phyloP scores from a whole-genome alignment of 2,113 vertebrate species.

The Antennarius striatus region DNA sequence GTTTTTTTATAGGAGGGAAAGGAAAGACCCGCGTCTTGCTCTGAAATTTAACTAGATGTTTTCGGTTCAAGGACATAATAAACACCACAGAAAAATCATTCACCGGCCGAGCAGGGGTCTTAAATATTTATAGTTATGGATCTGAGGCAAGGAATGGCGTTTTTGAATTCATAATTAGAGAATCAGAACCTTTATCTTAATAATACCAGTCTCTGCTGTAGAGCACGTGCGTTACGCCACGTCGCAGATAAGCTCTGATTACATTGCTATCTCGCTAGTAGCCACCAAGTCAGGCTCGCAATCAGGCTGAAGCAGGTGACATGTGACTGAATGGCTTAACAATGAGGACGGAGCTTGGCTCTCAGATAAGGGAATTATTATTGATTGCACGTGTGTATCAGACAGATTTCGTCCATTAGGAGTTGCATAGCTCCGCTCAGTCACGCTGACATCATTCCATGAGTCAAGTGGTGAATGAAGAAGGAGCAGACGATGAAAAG shows the following conservation, averaged over 20 bases:
- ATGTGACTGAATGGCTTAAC: conserved; percentile 63
- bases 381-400: conserved; percentile 72
- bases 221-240: conserved; percentile 22
- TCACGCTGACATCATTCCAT: conserved; percentile 5
- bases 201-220: conserved; percentile 5
- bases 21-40: too few species aligned
- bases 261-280: conserved; percentile 46
- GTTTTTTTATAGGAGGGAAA: too few species aligned
- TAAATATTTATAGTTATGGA: too few species aligned
- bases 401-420: conserved; percentile 63
- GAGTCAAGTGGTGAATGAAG: conserved; percentile 6
- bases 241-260: conserved; percentile 54
- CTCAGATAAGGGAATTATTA: conserved; percentile 74
- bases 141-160: too few species aligned
- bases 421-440: conserved; percentile 44
- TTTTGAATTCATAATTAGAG: background rate
- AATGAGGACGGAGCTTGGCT: conserved; percentile 53
- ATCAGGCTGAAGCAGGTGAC: conserved; percentile 68
- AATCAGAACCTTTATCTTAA: conserved; percentile 18
- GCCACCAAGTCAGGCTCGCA: conserved; percentile 49
- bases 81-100: too few species aligned
- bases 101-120: too few species aligned
- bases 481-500: background rate
- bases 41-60: too few species aligned
- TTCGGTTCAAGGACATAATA: too few species aligned